Base-by-base conservation (phyloP, 2,888 invertebrate genomes). In the Syrphus vitripennis region DNA sequence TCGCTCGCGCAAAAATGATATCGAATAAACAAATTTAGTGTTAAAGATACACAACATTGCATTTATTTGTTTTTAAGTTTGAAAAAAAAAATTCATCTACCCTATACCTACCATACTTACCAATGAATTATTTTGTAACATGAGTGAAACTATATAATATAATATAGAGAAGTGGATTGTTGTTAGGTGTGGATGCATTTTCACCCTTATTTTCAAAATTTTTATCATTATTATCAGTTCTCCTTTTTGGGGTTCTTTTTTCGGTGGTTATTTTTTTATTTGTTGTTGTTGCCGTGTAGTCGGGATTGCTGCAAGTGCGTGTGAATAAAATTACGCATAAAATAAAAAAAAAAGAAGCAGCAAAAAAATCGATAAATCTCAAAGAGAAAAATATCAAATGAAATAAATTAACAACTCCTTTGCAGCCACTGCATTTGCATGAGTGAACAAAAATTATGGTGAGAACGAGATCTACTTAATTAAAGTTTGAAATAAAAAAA, bases 1-100 rank as follows among this genome's bases (percentile, higher is more conserved):
- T 72, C 72, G 45, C 45, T 65, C 65, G 65, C 65, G 74, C 77
- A 77, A 83, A 83, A 80, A 80, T 83, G 83, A 74, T 80, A 80
- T 80, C 75, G 74, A 83, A 80, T 82, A 87, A 87, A 83, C 53
- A 77, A 82, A 78, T 78, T 74, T 34, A 86, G 82, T 82, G 86
- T 31, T 45, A 42, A 71, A 81, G 61, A 72, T 69, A 63, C 57
- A 77, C 9, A n/a, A 82, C 53, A 76, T 80, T 57, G 67, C 67
- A 67, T 67, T 61, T 74, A 59, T 29, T 67, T 65, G 26, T 59
- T 74, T 50, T 67, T 50, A 37, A 57, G 57, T 67, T 14, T 34
- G 19, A 50, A 50, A 45, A 16, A 70, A 72, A 82, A 63, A 34
- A 72, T 21, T 34, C 37, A 59, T 34, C 59, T 53, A 50, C 50